phyloP scores from a whole-genome alignment of 2,888 invertebrate species.

The Cosmia trapezina region DNA sequence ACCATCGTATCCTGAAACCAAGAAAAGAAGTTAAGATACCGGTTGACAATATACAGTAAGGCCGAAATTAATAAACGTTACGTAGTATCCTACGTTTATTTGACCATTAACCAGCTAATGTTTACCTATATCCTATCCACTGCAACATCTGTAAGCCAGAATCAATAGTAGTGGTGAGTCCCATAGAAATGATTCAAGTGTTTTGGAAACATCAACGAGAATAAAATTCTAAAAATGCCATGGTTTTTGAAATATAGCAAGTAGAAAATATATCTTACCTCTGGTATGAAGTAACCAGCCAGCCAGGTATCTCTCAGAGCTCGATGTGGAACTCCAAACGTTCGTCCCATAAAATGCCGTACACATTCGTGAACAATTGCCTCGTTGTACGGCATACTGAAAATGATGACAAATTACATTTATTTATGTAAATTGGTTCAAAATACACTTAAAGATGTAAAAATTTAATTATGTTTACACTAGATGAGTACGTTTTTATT shows the following conservation, averaged over 20 bases:
- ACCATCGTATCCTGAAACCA: constrained; percentile 93
- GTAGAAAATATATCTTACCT: constrained; percentile 85
- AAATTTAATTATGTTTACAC: no score
- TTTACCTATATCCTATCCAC: background rate
- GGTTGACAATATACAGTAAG: background rate
- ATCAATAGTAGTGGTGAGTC: background rate
- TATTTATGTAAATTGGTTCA: no score
- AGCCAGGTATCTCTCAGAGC: constrained; percentile 93
- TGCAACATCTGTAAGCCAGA: background rate
- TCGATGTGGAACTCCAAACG: constrained; percentile 95
- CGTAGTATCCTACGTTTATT: background rate
- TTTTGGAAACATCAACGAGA: background rate
- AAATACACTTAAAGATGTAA: no score
- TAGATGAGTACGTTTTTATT: background rate
- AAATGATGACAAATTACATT: background rate
- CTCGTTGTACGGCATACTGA: constrained; percentile 95
- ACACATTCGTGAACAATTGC: constrained; percentile 94
- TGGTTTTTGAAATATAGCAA: background rate
- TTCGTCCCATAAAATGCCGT: constrained; percentile 94
- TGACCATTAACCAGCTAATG: background rate
- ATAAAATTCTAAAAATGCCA: background rate
- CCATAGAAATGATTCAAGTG: background rate
- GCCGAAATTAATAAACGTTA: background rate
- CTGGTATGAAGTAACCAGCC: constrained; percentile 93
- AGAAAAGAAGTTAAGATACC: background rate